Evolutionary conservation across 2,113 vertebrate species (phyloP), one percentile per base, ranked within the genome.

Genomic region (Bujurquina vittata): DNA sequence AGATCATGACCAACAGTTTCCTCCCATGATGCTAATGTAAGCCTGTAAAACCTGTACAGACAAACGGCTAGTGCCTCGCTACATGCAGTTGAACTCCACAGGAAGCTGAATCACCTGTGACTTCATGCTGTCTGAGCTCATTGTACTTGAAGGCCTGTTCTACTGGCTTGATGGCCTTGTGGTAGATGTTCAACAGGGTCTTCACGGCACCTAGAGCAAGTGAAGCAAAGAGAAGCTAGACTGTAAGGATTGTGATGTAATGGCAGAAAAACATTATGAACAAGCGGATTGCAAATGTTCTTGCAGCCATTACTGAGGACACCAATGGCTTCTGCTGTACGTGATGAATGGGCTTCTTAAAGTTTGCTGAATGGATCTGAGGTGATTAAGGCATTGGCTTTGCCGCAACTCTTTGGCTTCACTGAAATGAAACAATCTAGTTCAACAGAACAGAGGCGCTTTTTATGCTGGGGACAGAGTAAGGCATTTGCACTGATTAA

Each of bases 121-220:
- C 98, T 92, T 99, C 98, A 0, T 99, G 97, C 92, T 99, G 97
- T 82, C 98, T 95, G 80, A 99, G 97, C 89, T 99, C 98, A 0
- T 98, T 98, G 95, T 99, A 99, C 88, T 96, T 98, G 93, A 97
- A 99, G 55, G 96, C 97, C 76, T 97, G 95, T 78, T 99, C 98
- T 92, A 99, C 83, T 65, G 98, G 98, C 87, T 97, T 98, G 95
- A 99, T 97, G 92, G 98, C 95, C 0, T 95, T 92, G 85, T 98
- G 97, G 92, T 99, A 99, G 92, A 98, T 97, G 93, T 97, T 96
- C 88, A 97, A 88, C 84, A 99, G 96, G 57, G 95, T 95, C 95
- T 98, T 98, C 88, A 99, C 91, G 7, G 96, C 96, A 92, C 88
- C 98, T 98, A 76, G 1, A 76, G 56, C 80, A 12, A 67, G n/a